These are phyloP conservation scores for Ceratosolen fusciceps DNA, from an alignment of 1,140 invertebrate genomes.

Conservation along the genomic window DNA sequence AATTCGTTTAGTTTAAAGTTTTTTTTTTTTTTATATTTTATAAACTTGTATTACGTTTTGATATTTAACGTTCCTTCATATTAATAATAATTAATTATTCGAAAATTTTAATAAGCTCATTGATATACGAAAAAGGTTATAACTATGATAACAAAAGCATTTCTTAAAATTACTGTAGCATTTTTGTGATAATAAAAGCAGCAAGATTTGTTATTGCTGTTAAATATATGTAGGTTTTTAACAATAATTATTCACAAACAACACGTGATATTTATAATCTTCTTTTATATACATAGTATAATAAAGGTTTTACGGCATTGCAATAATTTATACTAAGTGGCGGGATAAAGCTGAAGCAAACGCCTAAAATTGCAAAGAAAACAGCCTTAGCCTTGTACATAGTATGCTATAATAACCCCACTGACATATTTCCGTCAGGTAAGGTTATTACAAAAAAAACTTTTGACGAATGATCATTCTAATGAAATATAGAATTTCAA, in stretches of 20 bases:
- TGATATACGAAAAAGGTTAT: background rate
- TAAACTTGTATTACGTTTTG: no score
- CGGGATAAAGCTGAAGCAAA: background rate
- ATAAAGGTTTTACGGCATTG: background rate
- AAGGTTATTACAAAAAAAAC: background rate
- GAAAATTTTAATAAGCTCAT: no score
- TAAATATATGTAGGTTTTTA: background rate
- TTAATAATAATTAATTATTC: no score
- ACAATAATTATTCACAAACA: background rate
- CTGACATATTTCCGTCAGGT: background rate
- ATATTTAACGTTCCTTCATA: no score
- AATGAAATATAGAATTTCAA: no score
- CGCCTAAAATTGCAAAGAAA: background rate
- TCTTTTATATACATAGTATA: background rate
- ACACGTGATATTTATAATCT: background rate
- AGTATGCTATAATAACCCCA: background rate
- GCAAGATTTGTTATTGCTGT: background rate
- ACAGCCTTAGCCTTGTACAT: background rate
- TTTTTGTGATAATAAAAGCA: background rate
- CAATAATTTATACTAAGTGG: background rate
- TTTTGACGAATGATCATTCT: no score
- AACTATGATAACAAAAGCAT: background rate
- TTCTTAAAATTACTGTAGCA: background rate
- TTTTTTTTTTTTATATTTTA: no score
- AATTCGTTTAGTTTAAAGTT: no score